Evolutionary conservation across 2,888 invertebrate genomes (phyloP).

Genomic region (Drosophila niveifrons): DNA sequence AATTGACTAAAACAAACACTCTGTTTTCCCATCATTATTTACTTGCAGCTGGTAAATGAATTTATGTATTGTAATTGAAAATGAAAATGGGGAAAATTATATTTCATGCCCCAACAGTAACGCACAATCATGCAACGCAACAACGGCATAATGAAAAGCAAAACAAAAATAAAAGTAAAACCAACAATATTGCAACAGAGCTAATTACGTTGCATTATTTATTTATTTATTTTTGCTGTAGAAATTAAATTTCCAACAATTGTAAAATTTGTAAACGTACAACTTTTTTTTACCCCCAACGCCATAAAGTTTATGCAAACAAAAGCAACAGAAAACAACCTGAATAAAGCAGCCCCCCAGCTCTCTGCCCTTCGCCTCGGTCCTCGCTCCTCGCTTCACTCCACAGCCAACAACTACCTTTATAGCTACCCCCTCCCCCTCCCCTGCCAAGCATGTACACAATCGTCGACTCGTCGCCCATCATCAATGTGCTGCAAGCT

Average conservation of each 20-base stretch:
- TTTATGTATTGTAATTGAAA: conserved; percentile 19
- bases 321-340: conserved; percentile 16
- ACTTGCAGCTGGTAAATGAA: conserved; percentile 4
- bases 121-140: conserved; percentile 5
- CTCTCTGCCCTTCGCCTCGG: not conserved
- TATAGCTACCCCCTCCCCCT: not conserved
- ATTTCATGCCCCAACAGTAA: conserved; percentile 5
- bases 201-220: conserved; percentile 47
- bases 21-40: not conserved
- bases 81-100: conserved; percentile 18
- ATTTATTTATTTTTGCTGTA: conserved; percentile 41
- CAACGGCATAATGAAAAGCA: not conserved
- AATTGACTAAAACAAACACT: not conserved
- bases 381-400: not conserved
- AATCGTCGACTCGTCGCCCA: not conserved
- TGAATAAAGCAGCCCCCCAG: conserved; percentile 6
- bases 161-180: conserved; percentile 8
- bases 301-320: conserved; percentile 40
- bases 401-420: conserved; percentile 2
- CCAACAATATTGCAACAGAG: conserved; percentile 19
- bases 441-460: not conserved
- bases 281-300: conserved; percentile 31
- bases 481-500: conserved; percentile 42
- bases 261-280: conserved; percentile 44
- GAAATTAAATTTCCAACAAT: conserved; percentile 52